Evolutionary conservation across 2,113 vertebrate species (phyloP), one percentile per base, ranked within the genome.

Genomic region (Camarhynchus parvulus): DNA sequence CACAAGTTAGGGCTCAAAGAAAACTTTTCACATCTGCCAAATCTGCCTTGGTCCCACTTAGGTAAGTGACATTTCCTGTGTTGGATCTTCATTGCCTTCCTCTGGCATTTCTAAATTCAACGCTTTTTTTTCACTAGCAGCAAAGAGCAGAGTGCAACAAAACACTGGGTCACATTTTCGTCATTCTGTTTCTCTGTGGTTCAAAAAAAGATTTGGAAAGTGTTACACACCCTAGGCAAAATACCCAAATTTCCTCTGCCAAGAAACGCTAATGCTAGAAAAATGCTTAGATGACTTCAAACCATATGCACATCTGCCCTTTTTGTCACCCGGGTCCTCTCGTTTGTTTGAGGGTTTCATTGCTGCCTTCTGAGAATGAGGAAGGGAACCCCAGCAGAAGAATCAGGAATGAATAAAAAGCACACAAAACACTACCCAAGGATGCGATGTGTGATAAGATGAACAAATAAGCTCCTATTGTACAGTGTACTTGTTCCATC

Each of bases 201-300:
- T 93, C 19, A 0, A 90, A 93, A 92, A 92, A 88, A 88, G 55
- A 92, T 92, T 82, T 87, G 88, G 92, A 96, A 96, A 96, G 88
- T 75, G 53, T 94, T 96, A 94, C 86, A 49, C 94, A 95, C 73
- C 61, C 82, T 89, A 89, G 92, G 83, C 94, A 97, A 83, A 83
- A 92, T 82, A 95, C 77, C 77, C 94, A 74, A 42, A 42, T 94
- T 83, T 53, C 68, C 66, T 77, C 81, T 90, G 96, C 96, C 91
- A 96, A 95, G 83, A 96, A 94, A 95, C 52, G 25, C 87, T 96
- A 96, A 97, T 2, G 63, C 89, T 89, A 90, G 55, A 97, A 97
- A 93, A 96, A 96, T 95, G 94, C 47, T 94, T 87, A 92, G 92
- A 95, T 92, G 92, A 92, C 77, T 95, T 69, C 50, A 89, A 96